These are phyloP conservation scores for Cancer borealis DNA, from an alignment of 2,888 invertebrate genomes.

Conservation along the genomic window DNA sequence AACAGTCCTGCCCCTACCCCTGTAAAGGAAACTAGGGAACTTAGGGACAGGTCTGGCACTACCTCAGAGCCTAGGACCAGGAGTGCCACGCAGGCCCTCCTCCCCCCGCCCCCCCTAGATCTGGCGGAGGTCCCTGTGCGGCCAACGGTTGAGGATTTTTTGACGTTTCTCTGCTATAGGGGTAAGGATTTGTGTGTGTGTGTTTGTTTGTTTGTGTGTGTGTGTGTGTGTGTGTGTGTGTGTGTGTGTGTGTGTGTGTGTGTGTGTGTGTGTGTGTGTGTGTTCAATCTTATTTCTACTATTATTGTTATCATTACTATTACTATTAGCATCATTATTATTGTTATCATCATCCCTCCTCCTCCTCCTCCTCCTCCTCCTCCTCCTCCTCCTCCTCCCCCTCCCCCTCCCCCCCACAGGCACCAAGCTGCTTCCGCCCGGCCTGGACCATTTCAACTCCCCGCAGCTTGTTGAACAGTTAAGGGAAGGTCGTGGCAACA, in stretches of 20 bases:
- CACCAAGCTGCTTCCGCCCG: conserved; percentile 86
- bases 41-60: conserved; percentile 64
- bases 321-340: too few relatives aligned
- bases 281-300: background rate
- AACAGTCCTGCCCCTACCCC: conserved; percentile 78
- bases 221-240: conserved; percentile 39
- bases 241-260: background rate
- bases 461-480: conserved; percentile 73
- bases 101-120: conserved; percentile 77
- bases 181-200: conserved; percentile 81
- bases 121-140: conserved; percentile 80
- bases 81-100: conserved; percentile 60
- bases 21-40: conserved; percentile 77
- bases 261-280: conserved; percentile 36
- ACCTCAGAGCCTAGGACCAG: conserved; percentile 62
- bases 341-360: background rate
- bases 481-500: conserved; percentile 60
- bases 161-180: conserved; percentile 91
- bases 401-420: conserved; percentile 80
- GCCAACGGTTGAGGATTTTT: conserved; percentile 91
- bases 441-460: conserved; percentile 85
- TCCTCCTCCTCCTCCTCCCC: background rate
- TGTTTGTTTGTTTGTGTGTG: background rate
- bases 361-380: background rate
- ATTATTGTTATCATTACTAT: too few relatives aligned